These are phyloP conservation scores for Cettia cetti DNA, from an alignment of 2,113 vertebrate species.

Conservation along the genomic window DNA sequence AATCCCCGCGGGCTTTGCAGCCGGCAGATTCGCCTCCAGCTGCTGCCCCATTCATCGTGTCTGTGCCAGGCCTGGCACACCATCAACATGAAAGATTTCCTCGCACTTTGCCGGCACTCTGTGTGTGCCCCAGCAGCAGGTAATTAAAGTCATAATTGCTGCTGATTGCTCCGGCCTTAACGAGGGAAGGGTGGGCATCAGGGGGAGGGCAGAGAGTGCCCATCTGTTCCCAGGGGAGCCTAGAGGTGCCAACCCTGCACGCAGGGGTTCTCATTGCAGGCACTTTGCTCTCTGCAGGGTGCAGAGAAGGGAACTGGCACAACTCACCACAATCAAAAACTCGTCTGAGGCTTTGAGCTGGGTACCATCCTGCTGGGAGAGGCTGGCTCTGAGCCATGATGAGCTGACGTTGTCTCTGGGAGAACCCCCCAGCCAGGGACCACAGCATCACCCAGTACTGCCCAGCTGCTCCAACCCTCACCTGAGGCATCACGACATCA, in stretches of 20 bases:
- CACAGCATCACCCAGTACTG: rapidly evolving
- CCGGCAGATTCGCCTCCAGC: slow-evolving; percentile 58
- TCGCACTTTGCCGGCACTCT: slow-evolving; percentile 59
- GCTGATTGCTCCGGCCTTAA: slow-evolving; percentile 71
- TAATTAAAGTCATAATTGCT: slow-evolving; percentile 81
- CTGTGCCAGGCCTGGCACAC: slow-evolving; percentile 66
- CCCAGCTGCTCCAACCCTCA: not conserved
- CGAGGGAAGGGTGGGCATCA: slow-evolving; percentile 26
- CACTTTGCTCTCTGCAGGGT: not conserved
- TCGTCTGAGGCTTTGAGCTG: not conserved
- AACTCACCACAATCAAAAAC: not conserved
- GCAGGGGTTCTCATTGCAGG: rapidly evolving
- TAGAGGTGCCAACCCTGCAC: not conserved
- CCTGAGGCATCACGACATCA: rapidly evolving
- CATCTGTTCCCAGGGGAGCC: not conserved
- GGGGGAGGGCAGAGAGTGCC: not conserved
- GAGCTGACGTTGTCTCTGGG: not conserved
- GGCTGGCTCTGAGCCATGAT: not conserved
- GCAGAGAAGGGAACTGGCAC: not conserved
- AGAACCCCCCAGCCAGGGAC: not conserved
- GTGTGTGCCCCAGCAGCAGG: slow-evolving; percentile 72
- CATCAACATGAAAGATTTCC: slow-evolving; percentile 76
- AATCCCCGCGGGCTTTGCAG: not conserved
- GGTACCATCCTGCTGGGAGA: not conserved
- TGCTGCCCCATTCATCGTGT: slow-evolving; percentile 66